Evolutionary conservation across 2,797 vertebrate genomes (phyloP).

Genomic region (Crax fasciolata): DNA sequence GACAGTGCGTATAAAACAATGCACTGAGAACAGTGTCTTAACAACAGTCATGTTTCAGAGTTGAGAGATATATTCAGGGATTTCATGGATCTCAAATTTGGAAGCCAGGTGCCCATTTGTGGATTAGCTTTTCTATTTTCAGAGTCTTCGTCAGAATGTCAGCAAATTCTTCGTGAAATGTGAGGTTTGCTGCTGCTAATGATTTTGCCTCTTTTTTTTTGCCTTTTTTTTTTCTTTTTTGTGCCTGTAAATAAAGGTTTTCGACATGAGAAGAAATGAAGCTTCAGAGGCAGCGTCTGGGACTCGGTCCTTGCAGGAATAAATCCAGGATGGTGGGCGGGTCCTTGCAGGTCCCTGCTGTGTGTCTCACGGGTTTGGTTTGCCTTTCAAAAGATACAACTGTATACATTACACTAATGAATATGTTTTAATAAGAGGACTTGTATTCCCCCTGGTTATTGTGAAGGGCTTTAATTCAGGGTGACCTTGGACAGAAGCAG

Average conservation of each 20-base stretch:
- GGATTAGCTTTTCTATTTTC: neutral
- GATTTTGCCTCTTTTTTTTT: neutral
- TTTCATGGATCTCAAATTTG: neutral
- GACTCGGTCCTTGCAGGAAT: slow-evolving; percentile 51
- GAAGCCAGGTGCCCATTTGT: neutral
- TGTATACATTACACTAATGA: slow-evolving; percentile 77
- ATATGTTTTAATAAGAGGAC: slow-evolving; percentile 72
- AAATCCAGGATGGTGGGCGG: slow-evolving; percentile 71
- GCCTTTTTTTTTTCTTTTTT: neutral
- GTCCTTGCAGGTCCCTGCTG: slow-evolving; percentile 66
- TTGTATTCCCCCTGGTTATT: slow-evolving; percentile 53
- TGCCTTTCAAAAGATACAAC: slow-evolving; percentile 62
- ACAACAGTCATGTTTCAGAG: fast-evolving
- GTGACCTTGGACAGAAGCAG: slow-evolving; percentile 42
- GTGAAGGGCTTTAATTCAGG: slow-evolving; percentile 8
- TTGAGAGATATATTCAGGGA: neutral
- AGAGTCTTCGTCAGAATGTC: neutral
- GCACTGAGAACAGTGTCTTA: neutral
- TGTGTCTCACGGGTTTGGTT: slow-evolving; percentile 58
- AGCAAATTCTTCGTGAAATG: neutral
- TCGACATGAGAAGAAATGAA: slow-evolving; percentile 70
- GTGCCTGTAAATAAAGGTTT: slow-evolving; percentile 55
- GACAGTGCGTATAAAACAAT: fast-evolving
- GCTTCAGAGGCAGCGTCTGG: slow-evolving; percentile 50
- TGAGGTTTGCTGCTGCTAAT: slow-evolving; percentile 33